Evolutionary conservation across 2,888 invertebrate genomes (phyloP).

Genomic region (Ormyrus pomaceus): DNA sequence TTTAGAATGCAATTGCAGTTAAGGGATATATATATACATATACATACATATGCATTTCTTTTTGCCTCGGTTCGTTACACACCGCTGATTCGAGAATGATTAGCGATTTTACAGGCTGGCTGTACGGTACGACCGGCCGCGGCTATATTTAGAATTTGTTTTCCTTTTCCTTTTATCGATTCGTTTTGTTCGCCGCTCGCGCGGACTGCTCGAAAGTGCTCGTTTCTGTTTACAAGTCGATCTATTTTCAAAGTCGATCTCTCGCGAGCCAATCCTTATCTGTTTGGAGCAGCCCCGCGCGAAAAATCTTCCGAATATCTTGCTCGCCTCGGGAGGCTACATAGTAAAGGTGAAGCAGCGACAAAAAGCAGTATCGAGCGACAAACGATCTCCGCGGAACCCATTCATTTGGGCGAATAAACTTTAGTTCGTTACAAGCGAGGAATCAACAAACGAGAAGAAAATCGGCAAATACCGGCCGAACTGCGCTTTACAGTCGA

Average conservation of each 20-base stretch:
- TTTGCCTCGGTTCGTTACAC: slow-evolving; percentile 21
- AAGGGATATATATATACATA: not conserved
- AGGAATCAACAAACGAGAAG: no score
- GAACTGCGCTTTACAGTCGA: no score
- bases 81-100: slow-evolving; percentile 32
- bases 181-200: not conserved
- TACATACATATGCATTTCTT: not conserved
- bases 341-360: no score
- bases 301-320: no score
- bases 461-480: no score
- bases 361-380: slow-evolving; percentile 9
- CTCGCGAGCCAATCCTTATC: not conserved
- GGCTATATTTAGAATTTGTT: slow-evolving; percentile 42
- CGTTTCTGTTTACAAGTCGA: not conserved
- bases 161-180: slow-evolving; percentile 15
- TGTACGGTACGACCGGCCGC: not conserved
- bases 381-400: no score
- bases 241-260: not conserved
- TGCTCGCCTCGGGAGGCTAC: no score
- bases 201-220: not conserved
- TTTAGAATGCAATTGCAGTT: slow-evolving; percentile 39
- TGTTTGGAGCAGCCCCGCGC: no score
- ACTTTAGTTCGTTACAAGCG: no score
- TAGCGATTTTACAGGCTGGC: slow-evolving; percentile 19
- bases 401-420: no score